phyloP scores from a whole-genome alignment of 2,888 invertebrate species.

The Anagyrus pseudococci region DNA sequence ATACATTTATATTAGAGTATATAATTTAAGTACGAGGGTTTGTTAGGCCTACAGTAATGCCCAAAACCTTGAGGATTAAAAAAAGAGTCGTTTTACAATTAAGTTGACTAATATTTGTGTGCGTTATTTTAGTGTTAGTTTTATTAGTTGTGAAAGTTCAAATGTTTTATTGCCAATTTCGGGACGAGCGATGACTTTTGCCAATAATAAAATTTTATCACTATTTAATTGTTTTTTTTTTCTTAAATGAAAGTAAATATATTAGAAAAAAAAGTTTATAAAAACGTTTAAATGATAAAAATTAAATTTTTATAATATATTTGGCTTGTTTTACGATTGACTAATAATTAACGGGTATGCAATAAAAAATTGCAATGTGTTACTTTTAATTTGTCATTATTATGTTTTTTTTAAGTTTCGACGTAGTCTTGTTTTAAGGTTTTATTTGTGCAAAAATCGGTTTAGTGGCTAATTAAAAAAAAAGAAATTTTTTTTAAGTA shows the following conservation, averaged over 20 bases:
- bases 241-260: not conserved
- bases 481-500: not conserved
- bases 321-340: not conserved
- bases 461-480: conserved; percentile 23
- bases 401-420: conserved; percentile 11
- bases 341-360: too few relatives aligned
- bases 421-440: conserved; percentile 16
- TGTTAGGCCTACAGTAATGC: conserved; percentile 33
- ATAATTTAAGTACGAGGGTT: conserved; percentile 22
- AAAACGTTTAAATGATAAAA: not conserved
- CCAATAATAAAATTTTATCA: conserved; percentile 28
- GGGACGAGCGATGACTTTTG: conserved; percentile 30
- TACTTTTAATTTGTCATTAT: conserved; percentile 26
- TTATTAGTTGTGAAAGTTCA: conserved; percentile 14
- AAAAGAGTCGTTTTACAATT: conserved; percentile 8
- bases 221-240: conserved; percentile 22
- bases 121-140: conserved; percentile 18
- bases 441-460: conserved; percentile 36
- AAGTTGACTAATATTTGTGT: conserved; percentile 11
- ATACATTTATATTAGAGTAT: conserved; percentile 13
- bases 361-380: conserved; percentile 21
- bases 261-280: not conserved
- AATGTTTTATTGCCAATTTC: conserved; percentile 12
- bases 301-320: conserved; percentile 8
- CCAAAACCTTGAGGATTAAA: conserved; percentile 34